Conservation (phyloP, 2,888 invertebrate genomes). For the Dasysyrphus tricinctus region DNA sequence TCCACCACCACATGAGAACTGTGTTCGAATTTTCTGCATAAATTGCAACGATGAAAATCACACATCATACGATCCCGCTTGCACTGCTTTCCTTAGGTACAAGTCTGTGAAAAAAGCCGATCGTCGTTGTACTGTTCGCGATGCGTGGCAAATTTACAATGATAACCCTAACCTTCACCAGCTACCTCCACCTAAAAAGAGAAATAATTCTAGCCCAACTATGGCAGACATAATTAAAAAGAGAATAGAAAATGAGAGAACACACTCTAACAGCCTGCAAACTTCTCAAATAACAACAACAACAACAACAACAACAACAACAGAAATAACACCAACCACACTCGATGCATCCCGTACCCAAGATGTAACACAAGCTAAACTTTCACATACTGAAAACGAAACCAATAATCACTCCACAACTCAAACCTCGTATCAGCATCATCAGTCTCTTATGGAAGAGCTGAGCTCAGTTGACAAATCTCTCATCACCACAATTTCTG, state of each 20-base stretch:
- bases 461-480: not conserved
- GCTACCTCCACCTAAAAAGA: too few species aligned
- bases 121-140: slow-evolving; percentile 52
- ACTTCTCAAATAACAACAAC: not conserved
- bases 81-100: slow-evolving; percentile 55
- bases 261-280: not conserved
- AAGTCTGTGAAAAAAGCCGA: slow-evolving; percentile 67
- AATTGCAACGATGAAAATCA: slow-evolving; percentile 65
- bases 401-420: not conserved
- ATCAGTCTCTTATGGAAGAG: not conserved
- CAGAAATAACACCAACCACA: not conserved
- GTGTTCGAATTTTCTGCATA: slow-evolving; percentile 44
- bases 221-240: not conserved
- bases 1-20: slow-evolving; percentile 42
- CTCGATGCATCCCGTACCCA: not conserved
- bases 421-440: not conserved
- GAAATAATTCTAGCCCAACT: too few species aligned
- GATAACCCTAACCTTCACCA: slow-evolving; percentile 1
- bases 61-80: slow-evolving; percentile 43
- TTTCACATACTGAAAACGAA: not conserved
- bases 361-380: not conserved
- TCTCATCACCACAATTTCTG: not conserved
- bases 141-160: slow-evolving; percentile 63
- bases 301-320: not conserved
- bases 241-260: not conserved